Base-by-base conservation (phyloP, 2,113 vertebrate species). In the Syrrhaptes paradoxus region DNA sequence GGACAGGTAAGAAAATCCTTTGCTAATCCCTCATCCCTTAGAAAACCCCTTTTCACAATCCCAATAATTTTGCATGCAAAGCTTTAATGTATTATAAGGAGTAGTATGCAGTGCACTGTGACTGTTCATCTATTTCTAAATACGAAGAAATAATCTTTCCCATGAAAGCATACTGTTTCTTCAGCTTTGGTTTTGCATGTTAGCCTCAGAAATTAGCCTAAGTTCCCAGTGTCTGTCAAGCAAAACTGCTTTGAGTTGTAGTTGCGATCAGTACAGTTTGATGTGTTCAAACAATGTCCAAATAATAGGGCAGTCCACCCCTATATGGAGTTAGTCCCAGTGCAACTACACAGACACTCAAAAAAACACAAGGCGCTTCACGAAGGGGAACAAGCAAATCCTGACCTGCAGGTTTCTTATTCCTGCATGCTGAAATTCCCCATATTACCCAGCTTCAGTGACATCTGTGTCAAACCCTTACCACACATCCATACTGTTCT, bases 1-100 rank as follows among this genome's bases (percentile, higher is more conserved):
- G n/a, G 1, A 38, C 67, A 98, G 98, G 98, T 98, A 98, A 95
- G 97, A 84, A 41, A 68, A 71, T 71, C 29, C 24, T 62, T 54
- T 28, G 3, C 45, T 85, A 62, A 76, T 52, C 7, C 10, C 13
- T 77, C 15, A 74, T 85, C 29, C 67, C 51, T 63, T 36, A 59
- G 31, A 78, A 90, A 90, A 70, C 0, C 46, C 10, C 5, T 32
- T 74, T 61, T 24, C 32, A 51, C 3, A 11, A 82, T 57, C 29
- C 28, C 6, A 46, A 31, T 32, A 32, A 66, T 79, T 61, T 38
- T 46, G n/a, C 28, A 49, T 4, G 17, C 38, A 48, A 77, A 66
- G 13, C 17, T 49, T 34, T 46, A 19, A 54, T 25, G 1, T 34
- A 46, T 45, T 79, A 59, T 34, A 81, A 74, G n/a, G 2, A 34